phyloP scores from a whole-genome alignment of 35 echinoderm and acorn worm species.

The Chiridota heheva region DNA sequence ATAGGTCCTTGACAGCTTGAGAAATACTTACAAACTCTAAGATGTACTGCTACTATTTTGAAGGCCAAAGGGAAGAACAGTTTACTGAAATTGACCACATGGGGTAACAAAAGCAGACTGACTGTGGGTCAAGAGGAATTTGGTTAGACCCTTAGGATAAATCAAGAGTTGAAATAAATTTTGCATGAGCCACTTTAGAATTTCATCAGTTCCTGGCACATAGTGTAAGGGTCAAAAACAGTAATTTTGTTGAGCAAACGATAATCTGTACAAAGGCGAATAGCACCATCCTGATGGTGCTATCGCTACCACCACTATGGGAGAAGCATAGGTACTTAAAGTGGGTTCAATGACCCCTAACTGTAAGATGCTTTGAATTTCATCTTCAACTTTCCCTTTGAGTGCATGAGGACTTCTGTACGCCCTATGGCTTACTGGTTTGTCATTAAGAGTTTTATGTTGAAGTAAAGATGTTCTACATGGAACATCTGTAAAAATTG shows the following conservation, averaged over 20 bases:
- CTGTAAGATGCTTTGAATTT: background rate
- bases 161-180: background rate
- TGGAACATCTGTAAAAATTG: too few relatives aligned
- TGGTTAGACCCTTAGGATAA: too few relatives aligned
- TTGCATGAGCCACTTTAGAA: background rate
- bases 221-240: conserved; percentile 3
- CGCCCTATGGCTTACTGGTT: too few relatives aligned
- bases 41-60: too few relatives aligned
- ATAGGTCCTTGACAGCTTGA: too few relatives aligned
- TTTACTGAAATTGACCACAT: too few relatives aligned
- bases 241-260: background rate
- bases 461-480: background rate
- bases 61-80: too few relatives aligned
- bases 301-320: background rate
- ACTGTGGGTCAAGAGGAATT: too few relatives aligned
- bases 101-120: too few relatives aligned
- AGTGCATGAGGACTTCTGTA: background rate
- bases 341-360: too few relatives aligned
- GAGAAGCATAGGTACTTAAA: background rate
- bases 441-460: background rate
- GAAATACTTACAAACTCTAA: too few relatives aligned
- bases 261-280: conserved; percentile 27
- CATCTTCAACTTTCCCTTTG: background rate
- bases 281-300: background rate
- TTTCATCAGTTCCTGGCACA: conserved; percentile 18